phyloP scores from a whole-genome alignment of 2,113 vertebrate genomes.

The Picathartes gymnocephalus region DNA sequence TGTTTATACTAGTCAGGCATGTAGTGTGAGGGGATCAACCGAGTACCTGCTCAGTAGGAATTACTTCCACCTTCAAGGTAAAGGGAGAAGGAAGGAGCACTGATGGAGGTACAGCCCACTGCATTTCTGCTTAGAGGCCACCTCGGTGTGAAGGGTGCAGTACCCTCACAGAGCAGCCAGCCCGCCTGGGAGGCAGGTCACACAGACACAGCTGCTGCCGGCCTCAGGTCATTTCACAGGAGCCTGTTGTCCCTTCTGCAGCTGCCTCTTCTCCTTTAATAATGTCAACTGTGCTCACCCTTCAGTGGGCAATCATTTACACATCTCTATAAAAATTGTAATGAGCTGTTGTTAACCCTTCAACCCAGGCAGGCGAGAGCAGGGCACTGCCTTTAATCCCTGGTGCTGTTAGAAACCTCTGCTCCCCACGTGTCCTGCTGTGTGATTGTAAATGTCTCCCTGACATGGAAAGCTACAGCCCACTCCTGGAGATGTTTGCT shows the following conservation, averaged over 20 bases:
- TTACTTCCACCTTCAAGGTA: background rate
- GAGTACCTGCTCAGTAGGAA: background rate
- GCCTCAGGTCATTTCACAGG: background rate
- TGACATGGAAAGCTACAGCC: background rate
- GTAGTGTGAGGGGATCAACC: background rate
- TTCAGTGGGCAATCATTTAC: background rate
- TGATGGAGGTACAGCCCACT: rapidly evolving
- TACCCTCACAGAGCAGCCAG: background rate
- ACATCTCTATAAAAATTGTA: background rate
- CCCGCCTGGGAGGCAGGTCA: background rate
- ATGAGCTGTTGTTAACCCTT: background rate
- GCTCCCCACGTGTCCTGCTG: background rate
- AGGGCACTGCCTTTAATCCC: background rate
- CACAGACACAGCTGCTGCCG: background rate
- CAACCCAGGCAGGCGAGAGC: background rate
- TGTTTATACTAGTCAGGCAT: background rate
- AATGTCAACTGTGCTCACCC: background rate
- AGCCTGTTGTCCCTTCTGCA: background rate
- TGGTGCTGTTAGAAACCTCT: background rate
- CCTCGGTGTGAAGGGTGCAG: background rate
- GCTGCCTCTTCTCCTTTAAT: background rate
- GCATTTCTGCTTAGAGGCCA: background rate
- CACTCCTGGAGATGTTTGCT: background rate
- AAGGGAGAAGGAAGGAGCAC: background rate
- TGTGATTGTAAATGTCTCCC: background rate